phyloP scores from a whole-genome alignment of 2,888 invertebrate species.

The Eristalinus aeneus region DNA sequence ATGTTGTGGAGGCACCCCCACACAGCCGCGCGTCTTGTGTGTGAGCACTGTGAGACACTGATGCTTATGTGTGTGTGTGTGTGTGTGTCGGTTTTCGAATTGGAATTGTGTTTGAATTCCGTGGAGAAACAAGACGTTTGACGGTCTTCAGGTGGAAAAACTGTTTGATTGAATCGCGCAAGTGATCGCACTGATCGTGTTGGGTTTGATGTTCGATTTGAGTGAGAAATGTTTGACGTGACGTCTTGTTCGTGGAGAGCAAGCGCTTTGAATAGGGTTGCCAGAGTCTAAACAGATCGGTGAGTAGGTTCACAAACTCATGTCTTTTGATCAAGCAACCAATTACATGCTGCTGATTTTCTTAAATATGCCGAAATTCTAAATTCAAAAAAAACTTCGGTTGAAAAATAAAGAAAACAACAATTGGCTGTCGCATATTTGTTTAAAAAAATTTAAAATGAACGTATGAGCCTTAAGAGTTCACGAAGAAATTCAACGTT shows the following conservation, averaged over 20 bases:
- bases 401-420: too few species aligned
- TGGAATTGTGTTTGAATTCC: slow-evolving; percentile 24
- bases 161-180: slow-evolving; percentile 33
- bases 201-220: slow-evolving; percentile 25
- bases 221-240: not conserved
- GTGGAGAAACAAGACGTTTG: slow-evolving; percentile 5
- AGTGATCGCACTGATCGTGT: slow-evolving; percentile 30
- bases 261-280: not conserved
- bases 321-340: too few species aligned
- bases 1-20: not conserved
- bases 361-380: too few species aligned
- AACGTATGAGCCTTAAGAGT: too few species aligned
- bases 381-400: too few species aligned
- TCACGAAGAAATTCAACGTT: too few species aligned
- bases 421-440: too few species aligned
- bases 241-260: not conserved
- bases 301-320: too few species aligned
- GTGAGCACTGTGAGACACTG: not conserved
- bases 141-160: slow-evolving; percentile 56
- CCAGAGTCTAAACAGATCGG: not conserved
- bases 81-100: slow-evolving; percentile 5
- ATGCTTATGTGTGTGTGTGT: not conserved
- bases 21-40: not conserved
- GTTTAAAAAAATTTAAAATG: too few species aligned
- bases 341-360: too few species aligned